Percentiles rank a stretch among this genome's conserved stretches.
Conservation (phyloP, 2,113 vertebrate genomes). For the Oreotrochilus melanogaster region DNA sequence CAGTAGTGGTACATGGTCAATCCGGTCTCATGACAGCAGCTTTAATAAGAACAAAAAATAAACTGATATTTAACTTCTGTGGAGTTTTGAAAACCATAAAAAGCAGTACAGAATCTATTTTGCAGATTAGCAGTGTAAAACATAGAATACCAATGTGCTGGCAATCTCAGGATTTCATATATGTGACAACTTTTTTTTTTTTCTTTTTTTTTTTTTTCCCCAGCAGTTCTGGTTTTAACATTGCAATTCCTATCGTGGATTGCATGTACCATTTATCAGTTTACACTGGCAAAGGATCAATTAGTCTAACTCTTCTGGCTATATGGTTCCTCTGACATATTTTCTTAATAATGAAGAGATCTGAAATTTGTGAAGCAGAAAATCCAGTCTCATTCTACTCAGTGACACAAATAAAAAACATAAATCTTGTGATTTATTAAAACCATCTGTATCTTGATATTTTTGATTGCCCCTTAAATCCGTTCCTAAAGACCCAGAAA, state of each 20-base stretch:
- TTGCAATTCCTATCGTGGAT: slow-evolving; percentile 3
- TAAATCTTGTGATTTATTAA: slow-evolving; percentile 55
- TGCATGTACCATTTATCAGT: neutral
- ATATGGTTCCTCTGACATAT: neutral
- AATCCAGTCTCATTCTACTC: slow-evolving; percentile 35
- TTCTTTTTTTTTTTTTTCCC: neutral
- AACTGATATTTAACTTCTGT: slow-evolving; percentile 7
- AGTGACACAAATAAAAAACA: slow-evolving; percentile 24
- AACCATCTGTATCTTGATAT: neutral
- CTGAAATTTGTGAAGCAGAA: slow-evolving; percentile 35
- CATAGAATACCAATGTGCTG: neutral
- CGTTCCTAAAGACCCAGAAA: neutral
- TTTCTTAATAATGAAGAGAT: slow-evolving; percentile 34
- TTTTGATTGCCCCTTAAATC: slow-evolving; percentile 32
- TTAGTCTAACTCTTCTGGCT: slow-evolving; percentile 1
- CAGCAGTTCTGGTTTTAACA: neutral
- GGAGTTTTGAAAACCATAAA: slow-evolving; percentile 2
- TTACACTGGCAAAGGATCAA: neutral
- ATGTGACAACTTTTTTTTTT: neutral
- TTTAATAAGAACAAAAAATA: neutral
- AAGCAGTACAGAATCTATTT: too few species aligned
- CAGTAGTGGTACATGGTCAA: neutral
- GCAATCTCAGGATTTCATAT: neutral
- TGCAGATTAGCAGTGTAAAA: neutral
- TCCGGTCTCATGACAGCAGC: neutral